Percentiles rank a stretch among this genome's conserved stretches.
phyloP scores from a whole-genome alignment of 2,888 invertebrate species.

The Eremobia ochroleuca region DNA sequence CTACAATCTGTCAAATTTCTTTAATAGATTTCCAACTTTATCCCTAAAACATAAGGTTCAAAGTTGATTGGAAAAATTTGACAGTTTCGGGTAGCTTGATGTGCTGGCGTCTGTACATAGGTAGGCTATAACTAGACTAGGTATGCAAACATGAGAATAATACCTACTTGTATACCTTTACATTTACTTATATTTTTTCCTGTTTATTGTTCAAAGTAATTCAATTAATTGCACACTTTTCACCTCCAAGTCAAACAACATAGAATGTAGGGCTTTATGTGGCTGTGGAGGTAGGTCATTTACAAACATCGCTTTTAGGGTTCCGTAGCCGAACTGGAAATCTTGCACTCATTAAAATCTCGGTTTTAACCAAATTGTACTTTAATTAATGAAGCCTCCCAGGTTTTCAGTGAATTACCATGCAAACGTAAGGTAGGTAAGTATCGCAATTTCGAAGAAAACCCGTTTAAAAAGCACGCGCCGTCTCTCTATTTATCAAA shows the following conservation, averaged over 20 bases:
- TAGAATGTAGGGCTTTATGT: not conserved
- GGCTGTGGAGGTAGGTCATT: not conserved
- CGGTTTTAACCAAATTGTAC: not conserved
- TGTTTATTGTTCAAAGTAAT: slow-evolving; percentile 6
- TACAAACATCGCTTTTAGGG: not conserved
- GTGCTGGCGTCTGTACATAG: no score
- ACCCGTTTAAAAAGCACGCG: not conserved
- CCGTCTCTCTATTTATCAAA: not conserved
- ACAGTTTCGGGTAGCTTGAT: no score
- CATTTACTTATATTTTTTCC: slow-evolving; percentile 20
- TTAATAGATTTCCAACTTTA: no score
- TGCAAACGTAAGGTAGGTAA: not conserved
- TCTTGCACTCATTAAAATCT: not conserved
- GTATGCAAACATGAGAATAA: not conserved
- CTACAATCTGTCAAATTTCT: no score
- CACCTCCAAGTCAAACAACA: not conserved
- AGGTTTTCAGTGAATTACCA: not conserved
- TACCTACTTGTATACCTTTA: not conserved
- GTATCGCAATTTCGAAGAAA: not conserved
- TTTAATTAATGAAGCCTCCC: not conserved
- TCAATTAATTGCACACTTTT: slow-evolving; percentile 1
- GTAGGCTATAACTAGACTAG: not conserved
- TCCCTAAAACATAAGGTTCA: no score
- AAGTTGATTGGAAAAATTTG: no score
- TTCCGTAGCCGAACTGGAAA: not conserved